Evolutionary conservation across 2,113 vertebrate species (phyloP).

Genomic region (Dolichotis patagonum): DNA sequence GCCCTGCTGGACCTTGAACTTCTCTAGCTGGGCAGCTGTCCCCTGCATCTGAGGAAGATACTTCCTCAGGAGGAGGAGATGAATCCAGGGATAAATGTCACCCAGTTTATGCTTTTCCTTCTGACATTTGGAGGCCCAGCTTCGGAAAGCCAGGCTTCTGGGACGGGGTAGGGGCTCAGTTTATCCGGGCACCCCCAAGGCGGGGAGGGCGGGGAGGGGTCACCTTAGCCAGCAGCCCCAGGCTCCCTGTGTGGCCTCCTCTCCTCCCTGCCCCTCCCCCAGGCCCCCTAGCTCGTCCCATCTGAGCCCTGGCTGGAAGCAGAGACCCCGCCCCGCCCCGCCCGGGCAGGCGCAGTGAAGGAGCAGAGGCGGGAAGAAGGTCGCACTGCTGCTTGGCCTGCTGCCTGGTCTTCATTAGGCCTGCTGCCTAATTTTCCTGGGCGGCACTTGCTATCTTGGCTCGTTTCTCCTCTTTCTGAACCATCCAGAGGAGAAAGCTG

Average conservation of each 20-base stretch:
- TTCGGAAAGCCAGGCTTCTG: background rate
- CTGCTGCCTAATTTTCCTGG: constrained; percentile 78
- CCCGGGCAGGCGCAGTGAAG: background rate
- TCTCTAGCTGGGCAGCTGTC: too few relatives aligned
- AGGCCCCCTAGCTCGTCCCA: background rate
- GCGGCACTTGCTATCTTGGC: constrained; percentile 61
- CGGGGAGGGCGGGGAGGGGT: background rate
- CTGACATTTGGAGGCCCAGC: background rate
- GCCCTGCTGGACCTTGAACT: background rate
- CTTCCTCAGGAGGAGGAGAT: background rate
- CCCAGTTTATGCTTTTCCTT: background rate
- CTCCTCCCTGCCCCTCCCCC: too few relatives aligned
- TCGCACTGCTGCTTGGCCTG: constrained; percentile 72
- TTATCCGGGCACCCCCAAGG: background rate
- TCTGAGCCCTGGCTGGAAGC: background rate
- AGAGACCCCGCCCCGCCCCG: constrained; percentile 23
- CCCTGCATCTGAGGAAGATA: background rate
- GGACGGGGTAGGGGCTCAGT: rapidly evolving
- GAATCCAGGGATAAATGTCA: background rate
- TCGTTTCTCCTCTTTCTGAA: constrained; percentile 62
- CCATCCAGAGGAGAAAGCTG: constrained; percentile 21
- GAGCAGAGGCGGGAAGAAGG: constrained; percentile 61
- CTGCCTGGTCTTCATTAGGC: constrained; percentile 79
- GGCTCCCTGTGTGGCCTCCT: rapidly evolving
- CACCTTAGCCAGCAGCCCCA: too few relatives aligned